Evolutionary conservation across 1,140 invertebrate species (phyloP).

Genomic region (Portunus trituberculatus): DNA sequence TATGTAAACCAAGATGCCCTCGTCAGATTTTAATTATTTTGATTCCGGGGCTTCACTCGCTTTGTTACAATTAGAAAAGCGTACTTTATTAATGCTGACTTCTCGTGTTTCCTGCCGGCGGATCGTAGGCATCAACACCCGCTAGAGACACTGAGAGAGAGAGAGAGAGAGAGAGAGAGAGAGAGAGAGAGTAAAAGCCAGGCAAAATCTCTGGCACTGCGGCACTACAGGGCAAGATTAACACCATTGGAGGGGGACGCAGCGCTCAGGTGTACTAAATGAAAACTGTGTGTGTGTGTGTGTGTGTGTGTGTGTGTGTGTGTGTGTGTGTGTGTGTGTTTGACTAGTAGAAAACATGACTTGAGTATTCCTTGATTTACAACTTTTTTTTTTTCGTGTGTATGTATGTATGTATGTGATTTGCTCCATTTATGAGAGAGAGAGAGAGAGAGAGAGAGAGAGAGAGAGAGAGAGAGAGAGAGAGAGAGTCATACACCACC

Average conservation of each 20-base stretch:
- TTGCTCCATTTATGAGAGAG: neutral
- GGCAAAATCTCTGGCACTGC: too few species aligned
- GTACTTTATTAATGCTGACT: conserved; percentile 54
- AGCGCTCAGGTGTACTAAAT: too few species aligned
- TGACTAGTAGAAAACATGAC: too few species aligned
- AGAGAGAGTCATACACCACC: neutral
- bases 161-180: conserved; percentile 33
- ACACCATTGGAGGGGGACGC: too few species aligned
- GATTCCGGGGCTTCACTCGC: conserved; percentile 66
- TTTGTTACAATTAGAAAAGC: conserved; percentile 73
- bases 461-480: conserved; percentile 28
- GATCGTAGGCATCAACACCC: neutral
- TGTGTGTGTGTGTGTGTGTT: too few species aligned
- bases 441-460: conserved; percentile 37
- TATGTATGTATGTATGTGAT: too few species aligned
- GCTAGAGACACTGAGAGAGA: neutral
- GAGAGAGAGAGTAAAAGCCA: neutral
- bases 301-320: too few species aligned
- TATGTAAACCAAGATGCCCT: conserved; percentile 66
- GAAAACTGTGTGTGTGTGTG: too few species aligned
- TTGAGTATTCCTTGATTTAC: too few species aligned
- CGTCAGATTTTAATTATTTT: conserved; percentile 72
- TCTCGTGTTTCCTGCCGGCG: conserved; percentile 8
- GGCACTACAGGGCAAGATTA: too few species aligned
- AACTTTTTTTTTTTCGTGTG: too few species aligned